Evolutionary conservation across 2,797 vertebrate species (phyloP).

Genomic region (Hyperoplus lanceolatus): DNA sequence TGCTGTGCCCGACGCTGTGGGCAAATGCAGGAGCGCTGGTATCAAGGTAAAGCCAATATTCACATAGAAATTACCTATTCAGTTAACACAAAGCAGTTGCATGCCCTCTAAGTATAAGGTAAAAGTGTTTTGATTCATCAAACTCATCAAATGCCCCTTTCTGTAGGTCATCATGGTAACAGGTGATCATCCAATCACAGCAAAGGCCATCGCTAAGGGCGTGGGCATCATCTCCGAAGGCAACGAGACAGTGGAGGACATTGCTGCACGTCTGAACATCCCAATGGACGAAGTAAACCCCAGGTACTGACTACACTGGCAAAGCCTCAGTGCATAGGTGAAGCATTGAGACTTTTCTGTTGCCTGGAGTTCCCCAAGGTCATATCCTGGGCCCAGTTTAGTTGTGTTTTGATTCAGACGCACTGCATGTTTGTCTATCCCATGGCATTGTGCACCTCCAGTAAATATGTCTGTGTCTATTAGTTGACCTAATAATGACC

Average conservation of each 20-base stretch:
- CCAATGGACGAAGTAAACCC: conserved; percentile 96
- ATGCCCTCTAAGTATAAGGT: not conserved
- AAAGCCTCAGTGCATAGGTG: not conserved
- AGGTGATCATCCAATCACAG: conserved; percentile 98
- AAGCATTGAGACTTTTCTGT: not conserved
- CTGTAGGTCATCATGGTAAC: conserved; percentile 97
- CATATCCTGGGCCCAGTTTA: conserved; percentile 2
- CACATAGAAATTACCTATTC: not conserved
- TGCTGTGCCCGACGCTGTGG: conserved; percentile 95
- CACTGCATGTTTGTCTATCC: not conserved
- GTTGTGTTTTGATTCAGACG: not conserved
- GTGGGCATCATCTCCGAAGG: conserved; percentile 98
- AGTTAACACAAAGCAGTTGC: not conserved
- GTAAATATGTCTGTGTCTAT: not conserved
- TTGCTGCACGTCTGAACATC: conserved; percentile 95
- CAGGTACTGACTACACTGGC: conserved; percentile 82
- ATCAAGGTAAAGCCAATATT: conserved; percentile 87
- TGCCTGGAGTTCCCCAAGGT: conserved; percentile 24
- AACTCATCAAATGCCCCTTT: not conserved
- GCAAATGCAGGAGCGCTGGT: conserved; percentile 95
- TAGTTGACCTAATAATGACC: not conserved
- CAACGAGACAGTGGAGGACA: conserved; percentile 96
- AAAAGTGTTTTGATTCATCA: not conserved
- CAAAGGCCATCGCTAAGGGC: conserved; percentile 97
- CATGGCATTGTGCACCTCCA: not conserved